Evolutionary conservation across 2,113 vertebrate genomes (phyloP), one percentile per base, ranked within the genome.

Genomic region (Myxocyprinus asiaticus): DNA sequence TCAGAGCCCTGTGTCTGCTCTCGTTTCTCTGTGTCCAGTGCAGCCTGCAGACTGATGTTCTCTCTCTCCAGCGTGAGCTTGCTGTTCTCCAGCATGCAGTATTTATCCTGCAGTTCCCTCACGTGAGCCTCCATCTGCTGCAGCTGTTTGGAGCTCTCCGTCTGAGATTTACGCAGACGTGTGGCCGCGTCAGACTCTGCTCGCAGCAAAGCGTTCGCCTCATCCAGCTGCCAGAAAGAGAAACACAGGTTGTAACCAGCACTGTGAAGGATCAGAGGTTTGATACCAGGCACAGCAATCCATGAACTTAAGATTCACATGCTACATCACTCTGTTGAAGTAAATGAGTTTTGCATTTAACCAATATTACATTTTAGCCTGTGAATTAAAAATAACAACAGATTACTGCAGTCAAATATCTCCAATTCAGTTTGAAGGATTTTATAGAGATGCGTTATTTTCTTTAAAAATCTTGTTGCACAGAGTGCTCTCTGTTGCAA

Each of bases 1-100:
- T 99, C 98, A 0, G 96, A 96, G 74, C 98, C 96, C 83, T 98
- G 96, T 82, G 92, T 95, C 82, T 95, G 93, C 86, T 99, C 98
- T 84, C 98, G 94, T 84, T 94, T 94, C 92, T 99, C 98, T 0
- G 95, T 93, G 89, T 99, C 98, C 66, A 99, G 93, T 17, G 95
- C 96, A 0, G 96, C 96, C 89, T 99, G 97, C 84, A 99, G 91
- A 87, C 95, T 95, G 87, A 98, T 95, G 84, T 94, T 95, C 17
- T 99, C 98, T 87, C 98, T 99, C 89, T 99, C 97, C 84, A 99
- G 93, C 74, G 95, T 96, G 81, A 98, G 94, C 86, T 95, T 98
- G 43, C 94, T 92, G 80, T 96, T 97, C 87, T 99, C 98, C 83
- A 99, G 89, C 74, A 96, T 78, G 88, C 97, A 98, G 82, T 95